Evolutionary conservation across 2,113 vertebrate genomes (phyloP).

Genomic region (Malurus cyaneus): DNA sequence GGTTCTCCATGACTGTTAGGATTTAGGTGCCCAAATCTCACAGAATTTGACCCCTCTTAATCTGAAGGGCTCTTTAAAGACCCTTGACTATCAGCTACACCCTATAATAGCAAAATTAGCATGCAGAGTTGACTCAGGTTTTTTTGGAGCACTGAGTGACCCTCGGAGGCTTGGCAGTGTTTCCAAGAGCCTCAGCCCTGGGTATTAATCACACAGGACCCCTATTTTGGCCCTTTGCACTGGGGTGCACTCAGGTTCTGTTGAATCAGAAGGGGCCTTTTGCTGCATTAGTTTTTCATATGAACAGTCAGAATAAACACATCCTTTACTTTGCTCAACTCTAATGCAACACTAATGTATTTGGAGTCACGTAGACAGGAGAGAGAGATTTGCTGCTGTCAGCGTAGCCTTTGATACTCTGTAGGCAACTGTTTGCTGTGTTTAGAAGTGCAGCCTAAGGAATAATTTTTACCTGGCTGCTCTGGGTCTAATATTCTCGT

Average conservation of each 20-base stretch:
- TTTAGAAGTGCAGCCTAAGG: slow-evolving; percentile 49
- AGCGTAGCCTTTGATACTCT: slow-evolving; percentile 46
- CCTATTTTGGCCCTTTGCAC: neutral
- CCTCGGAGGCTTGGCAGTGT: neutral
- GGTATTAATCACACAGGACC: neutral
- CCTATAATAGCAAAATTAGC: neutral
- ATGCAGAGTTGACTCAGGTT: neutral
- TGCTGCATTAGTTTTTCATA: neutral
- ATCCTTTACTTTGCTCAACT: neutral
- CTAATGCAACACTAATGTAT: neutral
- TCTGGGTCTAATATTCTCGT: slow-evolving; percentile 29
- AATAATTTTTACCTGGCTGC: slow-evolving; percentile 56
- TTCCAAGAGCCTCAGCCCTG: neutral
- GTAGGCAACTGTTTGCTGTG: neutral
- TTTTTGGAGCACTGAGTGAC: neutral
- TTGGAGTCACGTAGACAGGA: slow-evolving; percentile 41
- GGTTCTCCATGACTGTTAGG: neutral
- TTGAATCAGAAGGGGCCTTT: neutral
- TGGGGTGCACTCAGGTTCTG: neutral
- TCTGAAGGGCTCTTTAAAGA: neutral
- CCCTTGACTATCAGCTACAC: neutral
- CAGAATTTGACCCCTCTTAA: neutral
- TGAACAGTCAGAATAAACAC: neutral
- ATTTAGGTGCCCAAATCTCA: neutral
- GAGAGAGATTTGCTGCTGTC: slow-evolving; percentile 48